Conservation (phyloP, 2,888 invertebrate genomes). For the Axea sp. region DNA sequence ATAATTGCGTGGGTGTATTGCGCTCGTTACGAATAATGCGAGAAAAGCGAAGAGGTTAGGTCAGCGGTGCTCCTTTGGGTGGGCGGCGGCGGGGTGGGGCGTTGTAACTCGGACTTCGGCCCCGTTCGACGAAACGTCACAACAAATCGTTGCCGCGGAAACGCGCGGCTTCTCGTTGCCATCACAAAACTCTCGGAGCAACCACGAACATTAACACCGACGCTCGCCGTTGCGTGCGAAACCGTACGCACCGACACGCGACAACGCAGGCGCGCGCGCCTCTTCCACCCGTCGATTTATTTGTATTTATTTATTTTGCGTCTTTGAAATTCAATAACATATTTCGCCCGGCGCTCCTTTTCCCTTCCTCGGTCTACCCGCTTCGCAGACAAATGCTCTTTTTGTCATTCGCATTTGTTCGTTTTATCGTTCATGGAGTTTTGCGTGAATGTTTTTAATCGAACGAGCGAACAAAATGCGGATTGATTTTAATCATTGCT, state of each 20-base stretch:
- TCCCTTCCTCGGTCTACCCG: too few species aligned
- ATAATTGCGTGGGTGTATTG: constrained; percentile 45
- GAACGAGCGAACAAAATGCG: too few species aligned
- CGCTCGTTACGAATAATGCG: constrained; percentile 24
- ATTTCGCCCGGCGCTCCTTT: too few species aligned
- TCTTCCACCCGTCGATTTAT: constrained; percentile 27
- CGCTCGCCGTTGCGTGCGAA: constrained; percentile 30
- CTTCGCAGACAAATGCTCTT: too few species aligned
- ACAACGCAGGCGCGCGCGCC: constrained; percentile 63
- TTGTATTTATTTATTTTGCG: too few species aligned
- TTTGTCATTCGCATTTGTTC: too few species aligned
- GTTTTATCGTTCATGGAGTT: too few species aligned
- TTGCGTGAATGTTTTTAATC: too few species aligned
- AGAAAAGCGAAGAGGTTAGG: constrained; percentile 44
- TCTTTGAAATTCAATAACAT: too few species aligned
- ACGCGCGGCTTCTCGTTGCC: constrained; percentile 73
- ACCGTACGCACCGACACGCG: constrained; percentile 54
- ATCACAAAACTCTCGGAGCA: constrained; percentile 77
- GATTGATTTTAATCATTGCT: too few species aligned
- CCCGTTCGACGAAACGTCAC: constrained; percentile 50
- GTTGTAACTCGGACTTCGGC: constrained; percentile 53
- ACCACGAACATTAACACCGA: constrained; percentile 69
- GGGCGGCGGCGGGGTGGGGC: constrained; percentile 28
- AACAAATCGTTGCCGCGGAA: constrained; percentile 78
- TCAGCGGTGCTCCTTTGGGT: constrained; percentile 16